phyloP scores from a whole-genome alignment of 2,888 invertebrate species.

The Eupithecia centaureata region DNA sequence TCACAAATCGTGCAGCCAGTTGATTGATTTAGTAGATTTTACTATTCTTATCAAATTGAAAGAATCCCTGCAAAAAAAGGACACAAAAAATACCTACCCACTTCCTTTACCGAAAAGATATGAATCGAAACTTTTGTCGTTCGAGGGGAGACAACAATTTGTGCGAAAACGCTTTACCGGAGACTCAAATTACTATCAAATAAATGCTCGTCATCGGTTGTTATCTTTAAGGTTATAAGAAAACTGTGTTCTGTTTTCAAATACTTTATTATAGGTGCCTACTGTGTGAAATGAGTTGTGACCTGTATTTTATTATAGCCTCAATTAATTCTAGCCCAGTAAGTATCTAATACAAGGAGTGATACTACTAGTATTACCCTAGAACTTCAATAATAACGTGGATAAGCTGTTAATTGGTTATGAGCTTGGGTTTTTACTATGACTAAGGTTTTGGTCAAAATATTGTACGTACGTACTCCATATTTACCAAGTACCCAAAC shows the following conservation, averaged over 20 bases:
- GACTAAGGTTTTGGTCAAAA: too few relatives aligned
- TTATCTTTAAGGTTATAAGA: conserved; percentile 67
- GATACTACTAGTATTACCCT: background rate
- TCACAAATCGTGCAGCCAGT: background rate
- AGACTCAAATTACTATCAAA: conserved; percentile 72
- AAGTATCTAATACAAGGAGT: background rate
- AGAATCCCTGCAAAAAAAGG: background rate
- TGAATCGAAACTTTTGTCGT: conserved; percentile 73
- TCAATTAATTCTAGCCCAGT: background rate
- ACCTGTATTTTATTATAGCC: background rate
- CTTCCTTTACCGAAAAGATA: conserved; percentile 52
- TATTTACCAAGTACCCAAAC: background rate
- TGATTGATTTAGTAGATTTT: background rate
- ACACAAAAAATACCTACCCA: conserved; percentile 33
- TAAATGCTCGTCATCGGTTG: conserved; percentile 70
- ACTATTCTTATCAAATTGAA: too few relatives aligned
- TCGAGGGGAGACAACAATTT: conserved; percentile 73
- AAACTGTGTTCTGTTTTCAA: conserved; percentile 54
- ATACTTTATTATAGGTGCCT: conserved; percentile 54
- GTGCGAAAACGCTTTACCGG: conserved; percentile 63
- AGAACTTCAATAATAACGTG: too few relatives aligned
- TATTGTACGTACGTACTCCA: too few relatives aligned
- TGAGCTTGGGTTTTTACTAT: too few relatives aligned
- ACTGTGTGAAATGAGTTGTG: background rate
- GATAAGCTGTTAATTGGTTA: too few relatives aligned